phyloP scores from a whole-genome alignment of 2,888 invertebrate species.

The Hyppa rectilinea region DNA sequence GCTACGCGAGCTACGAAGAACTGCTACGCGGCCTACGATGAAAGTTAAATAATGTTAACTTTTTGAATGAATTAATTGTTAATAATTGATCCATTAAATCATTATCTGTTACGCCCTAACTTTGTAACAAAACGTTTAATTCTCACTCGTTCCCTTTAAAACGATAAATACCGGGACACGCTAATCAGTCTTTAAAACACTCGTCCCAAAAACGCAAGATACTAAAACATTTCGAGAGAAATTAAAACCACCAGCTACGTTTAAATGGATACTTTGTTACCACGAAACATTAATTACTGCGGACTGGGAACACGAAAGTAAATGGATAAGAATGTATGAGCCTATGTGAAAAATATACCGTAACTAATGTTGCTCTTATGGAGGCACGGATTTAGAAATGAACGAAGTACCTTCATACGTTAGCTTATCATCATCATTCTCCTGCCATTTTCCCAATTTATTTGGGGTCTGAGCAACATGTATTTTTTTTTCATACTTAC shows the following conservation, averaged over 20 bases:
- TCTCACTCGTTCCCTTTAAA: conserved; percentile 1
- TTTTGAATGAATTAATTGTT: not conserved
- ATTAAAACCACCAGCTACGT: conserved; percentile 80
- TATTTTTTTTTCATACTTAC: no score
- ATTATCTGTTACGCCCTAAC: not conserved
- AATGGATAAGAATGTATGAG: conserved; percentile 60
- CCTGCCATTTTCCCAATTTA: no score
- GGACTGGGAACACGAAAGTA: conserved; percentile 50
- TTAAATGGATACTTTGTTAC: conserved; percentile 79
- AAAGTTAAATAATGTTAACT: no score
- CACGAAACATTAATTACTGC: conserved; percentile 78
- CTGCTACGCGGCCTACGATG: not conserved
- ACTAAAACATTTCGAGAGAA: conserved; percentile 71
- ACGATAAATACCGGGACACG: conserved; percentile 51
- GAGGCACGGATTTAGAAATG: not conserved
- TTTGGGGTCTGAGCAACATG: no score
- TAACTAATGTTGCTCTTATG: not conserved
- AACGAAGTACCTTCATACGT: not conserved
- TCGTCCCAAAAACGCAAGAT: conserved; percentile 68
- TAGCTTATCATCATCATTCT: no score
- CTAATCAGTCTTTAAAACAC: conserved; percentile 59
- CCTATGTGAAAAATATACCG: conserved; percentile 16
- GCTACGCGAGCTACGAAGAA: conserved; percentile 9
- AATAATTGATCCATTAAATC: not conserved
- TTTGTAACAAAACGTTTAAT: conserved; percentile 14